Percentiles rank a stretch among this genome's conserved stretches.
Evolutionary conservation across 2,888 invertebrate species (phyloP).

Genomic region (Celastrina argiolus): DNA sequence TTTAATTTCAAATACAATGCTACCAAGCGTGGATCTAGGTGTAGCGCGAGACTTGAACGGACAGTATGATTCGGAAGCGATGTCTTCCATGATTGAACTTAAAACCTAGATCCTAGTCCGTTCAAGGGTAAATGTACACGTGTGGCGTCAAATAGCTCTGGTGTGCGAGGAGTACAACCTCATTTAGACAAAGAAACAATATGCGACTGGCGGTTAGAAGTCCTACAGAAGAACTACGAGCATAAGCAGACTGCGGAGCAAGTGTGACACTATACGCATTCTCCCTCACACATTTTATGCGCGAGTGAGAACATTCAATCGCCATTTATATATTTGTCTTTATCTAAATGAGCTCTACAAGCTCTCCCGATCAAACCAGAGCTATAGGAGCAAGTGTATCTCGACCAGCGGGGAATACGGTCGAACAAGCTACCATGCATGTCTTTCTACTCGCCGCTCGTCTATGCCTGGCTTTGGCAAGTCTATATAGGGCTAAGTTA

Average conservation of each 20-base stretch:
- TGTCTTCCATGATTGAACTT: background rate
- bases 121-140: constrained; percentile 57
- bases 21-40: constrained; percentile 34
- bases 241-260: too few species aligned
- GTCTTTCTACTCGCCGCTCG: constrained; percentile 56
- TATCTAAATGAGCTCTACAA: background rate
- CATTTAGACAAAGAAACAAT: background rate
- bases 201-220: background rate
- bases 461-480: constrained; percentile 44
- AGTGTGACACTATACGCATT: background rate
- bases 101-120: constrained; percentile 16
- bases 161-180: background rate
- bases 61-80: background rate
- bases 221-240: background rate
- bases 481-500: constrained; percentile 21
- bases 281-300: background rate
- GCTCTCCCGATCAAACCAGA: constrained; percentile 41
- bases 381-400: constrained; percentile 46
- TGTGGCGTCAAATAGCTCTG: constrained; percentile 38
- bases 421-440: constrained; percentile 71
- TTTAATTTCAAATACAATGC: constrained; percentile 66
- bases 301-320: background rate
- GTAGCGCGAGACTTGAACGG: background rate
- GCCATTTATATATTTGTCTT: background rate
- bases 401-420: constrained; percentile 55